Evolutionary conservation across 2,888 invertebrate genomes (phyloP).

Genomic region (Pristionchus mayeri): DNA sequence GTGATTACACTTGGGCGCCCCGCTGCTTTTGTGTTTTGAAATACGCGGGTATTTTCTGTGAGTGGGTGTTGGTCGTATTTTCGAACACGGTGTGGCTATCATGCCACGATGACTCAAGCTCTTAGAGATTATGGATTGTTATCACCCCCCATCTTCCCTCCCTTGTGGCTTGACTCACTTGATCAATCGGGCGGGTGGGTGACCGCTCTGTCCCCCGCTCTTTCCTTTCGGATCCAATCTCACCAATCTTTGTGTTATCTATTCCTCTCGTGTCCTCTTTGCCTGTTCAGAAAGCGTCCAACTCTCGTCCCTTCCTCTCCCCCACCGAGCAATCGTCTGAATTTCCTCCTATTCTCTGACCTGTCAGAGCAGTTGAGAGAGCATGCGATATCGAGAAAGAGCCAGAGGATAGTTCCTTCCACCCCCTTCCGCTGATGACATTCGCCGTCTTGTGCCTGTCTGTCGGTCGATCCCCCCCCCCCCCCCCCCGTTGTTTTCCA

Average conservation of each 20-base stretch:
- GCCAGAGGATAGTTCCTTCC: too few species aligned
- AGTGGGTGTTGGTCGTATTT: too few species aligned
- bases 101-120: not conserved
- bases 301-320: not conserved
- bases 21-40: too few species aligned
- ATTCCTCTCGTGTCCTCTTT: not conserved
- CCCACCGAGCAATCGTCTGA: too few species aligned
- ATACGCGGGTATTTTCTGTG: too few species aligned
- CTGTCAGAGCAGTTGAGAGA: too few species aligned
- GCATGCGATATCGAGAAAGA: too few species aligned
- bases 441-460: not conserved
- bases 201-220: not conserved
- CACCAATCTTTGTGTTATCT: conserved; percentile 3
- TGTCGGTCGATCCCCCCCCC: too few species aligned
- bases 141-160: not conserved
- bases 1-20: not conserved
- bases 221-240: not conserved
- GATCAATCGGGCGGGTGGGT: not conserved
- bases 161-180: conserved; percentile 12
- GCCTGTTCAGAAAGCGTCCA: not conserved
- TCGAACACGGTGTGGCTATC: not conserved
- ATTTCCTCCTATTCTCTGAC: too few species aligned
- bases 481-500: not conserved
- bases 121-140: not conserved
- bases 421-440: not conserved